Evolutionary conservation across 1,140 invertebrate species (phyloP).

Genomic region (Palaemon carinicauda): DNA sequence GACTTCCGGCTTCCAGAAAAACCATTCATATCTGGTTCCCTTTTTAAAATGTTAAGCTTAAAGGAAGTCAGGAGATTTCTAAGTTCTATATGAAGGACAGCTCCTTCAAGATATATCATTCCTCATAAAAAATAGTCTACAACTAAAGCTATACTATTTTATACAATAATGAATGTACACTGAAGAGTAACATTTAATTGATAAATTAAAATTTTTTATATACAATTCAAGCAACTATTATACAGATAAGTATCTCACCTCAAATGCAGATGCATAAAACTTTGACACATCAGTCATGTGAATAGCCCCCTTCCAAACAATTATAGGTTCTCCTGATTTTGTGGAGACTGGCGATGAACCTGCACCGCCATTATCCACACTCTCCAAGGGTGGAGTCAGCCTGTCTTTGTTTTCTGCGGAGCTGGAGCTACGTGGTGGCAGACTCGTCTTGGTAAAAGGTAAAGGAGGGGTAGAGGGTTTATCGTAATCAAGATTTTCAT

Average conservation of each 20-base stretch:
- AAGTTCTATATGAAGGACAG: too few species aligned
- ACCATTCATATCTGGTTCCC: too few species aligned
- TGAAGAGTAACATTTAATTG: too few species aligned
- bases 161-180: too few species aligned
- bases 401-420: conserved; percentile 1
- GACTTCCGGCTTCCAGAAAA: too few species aligned
- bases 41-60: too few species aligned
- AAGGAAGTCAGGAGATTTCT: too few species aligned
- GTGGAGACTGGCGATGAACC: too few species aligned
- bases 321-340: conserved; percentile 56
- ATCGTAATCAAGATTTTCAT: background rate
- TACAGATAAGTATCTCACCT: conserved; percentile 67
- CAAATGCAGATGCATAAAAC: conserved; percentile 83
- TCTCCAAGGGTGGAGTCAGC: conserved; percentile 1
- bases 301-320: conserved; percentile 86
- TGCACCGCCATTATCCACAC: background rate
- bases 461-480: background rate
- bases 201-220: too few species aligned
- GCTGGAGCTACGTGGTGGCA: background rate
- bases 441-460: background rate
- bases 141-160: too few species aligned
- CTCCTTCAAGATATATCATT: too few species aligned
- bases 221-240: background rate
- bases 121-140: too few species aligned
- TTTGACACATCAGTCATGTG: conserved; percentile 91